Percentiles rank a stretch among this genome's conserved stretches.
phyloP scores from a whole-genome alignment of 1,140 invertebrate genomes.

The Meloidogyne exigua region DNA sequence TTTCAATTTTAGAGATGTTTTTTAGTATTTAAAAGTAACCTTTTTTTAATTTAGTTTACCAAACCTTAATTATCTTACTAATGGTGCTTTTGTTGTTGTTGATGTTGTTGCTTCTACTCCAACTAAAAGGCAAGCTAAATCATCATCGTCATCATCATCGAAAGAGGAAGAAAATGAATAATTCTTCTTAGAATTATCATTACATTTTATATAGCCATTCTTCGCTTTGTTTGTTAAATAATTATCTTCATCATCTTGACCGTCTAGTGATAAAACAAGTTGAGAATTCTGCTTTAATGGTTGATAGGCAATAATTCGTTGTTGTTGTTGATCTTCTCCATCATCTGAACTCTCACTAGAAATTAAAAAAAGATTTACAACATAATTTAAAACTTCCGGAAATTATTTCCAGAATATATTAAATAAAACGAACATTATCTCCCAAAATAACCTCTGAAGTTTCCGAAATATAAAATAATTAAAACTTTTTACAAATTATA shows the following conservation, averaged over 20 bases:
- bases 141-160: not conserved
- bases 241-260: not conserved
- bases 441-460: not conserved
- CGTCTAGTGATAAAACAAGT: not conserved
- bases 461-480: not conserved
- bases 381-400: too few species aligned
- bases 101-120: not conserved
- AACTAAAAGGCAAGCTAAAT: not conserved
- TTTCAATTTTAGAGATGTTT: too few species aligned
- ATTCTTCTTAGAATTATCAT: not conserved
- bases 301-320: not conserved
- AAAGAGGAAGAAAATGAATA: not conserved
- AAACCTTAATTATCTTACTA: not conserved
- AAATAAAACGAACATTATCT: too few species aligned
- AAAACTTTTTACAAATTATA: too few species aligned
- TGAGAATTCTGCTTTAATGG: not conserved
- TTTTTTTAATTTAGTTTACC: not conserved
- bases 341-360: not conserved
- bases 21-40: too few species aligned
- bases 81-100: not conserved
- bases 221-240: too few species aligned
- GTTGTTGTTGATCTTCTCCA: not conserved
- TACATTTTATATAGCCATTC: too few species aligned
- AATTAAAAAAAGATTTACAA: too few species aligned
- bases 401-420: too few species aligned